A percentile compares a stretch with the other conserved stretches of the same genome.
Evolutionary conservation across 2,113 vertebrate genomes (phyloP).

Genomic region (Ptyas mucosa): DNA sequence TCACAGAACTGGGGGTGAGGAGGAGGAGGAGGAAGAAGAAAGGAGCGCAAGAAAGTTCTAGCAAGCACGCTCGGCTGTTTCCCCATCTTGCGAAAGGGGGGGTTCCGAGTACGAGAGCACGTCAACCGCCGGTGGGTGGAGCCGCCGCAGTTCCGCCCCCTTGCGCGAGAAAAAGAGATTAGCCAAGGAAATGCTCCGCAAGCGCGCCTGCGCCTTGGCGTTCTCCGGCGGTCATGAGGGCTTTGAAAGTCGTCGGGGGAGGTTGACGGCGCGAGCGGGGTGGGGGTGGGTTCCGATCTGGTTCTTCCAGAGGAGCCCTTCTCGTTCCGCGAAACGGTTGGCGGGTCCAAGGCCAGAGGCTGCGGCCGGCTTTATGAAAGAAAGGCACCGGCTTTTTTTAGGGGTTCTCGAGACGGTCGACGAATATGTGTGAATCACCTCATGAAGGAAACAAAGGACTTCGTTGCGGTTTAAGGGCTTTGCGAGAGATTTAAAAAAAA

Average conservation of each 20-base stretch:
- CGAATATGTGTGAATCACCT: not conserved
- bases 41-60: not conserved
- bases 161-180: not conserved
- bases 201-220: not conserved
- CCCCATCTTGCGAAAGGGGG: not conserved
- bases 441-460: not conserved
- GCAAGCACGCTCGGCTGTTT: not conserved
- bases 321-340: not conserved
- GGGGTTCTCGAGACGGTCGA: not conserved
- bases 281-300: fast-evolving
- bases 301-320: not conserved
- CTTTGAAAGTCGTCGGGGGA: not conserved
- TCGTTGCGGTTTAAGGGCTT: not conserved
- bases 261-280: fast-evolving
- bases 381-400: not conserved
- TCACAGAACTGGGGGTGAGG: not conserved
- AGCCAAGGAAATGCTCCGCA: not conserved
- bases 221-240: not conserved
- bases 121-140: not conserved
- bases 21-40: not conserved
- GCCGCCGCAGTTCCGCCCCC: not conserved
- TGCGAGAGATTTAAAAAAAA: not conserved
- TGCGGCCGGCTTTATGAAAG: not conserved
- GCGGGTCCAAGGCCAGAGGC: not conserved
- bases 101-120: not conserved